phyloP scores from a whole-genome alignment of 23 tunicate genomes.

The Styela clava region DNA sequence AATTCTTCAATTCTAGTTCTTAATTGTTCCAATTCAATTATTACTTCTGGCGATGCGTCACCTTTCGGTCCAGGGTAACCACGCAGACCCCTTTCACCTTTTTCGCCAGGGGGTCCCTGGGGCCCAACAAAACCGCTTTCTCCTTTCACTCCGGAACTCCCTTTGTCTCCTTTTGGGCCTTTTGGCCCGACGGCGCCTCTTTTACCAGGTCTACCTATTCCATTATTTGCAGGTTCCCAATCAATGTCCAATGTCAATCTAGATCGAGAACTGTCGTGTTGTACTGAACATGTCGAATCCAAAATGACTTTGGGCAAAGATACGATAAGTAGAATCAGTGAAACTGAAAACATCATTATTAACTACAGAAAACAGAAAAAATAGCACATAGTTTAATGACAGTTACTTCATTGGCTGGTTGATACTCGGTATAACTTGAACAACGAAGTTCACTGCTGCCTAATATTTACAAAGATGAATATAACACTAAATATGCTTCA shows the following conservation, averaged over 20 bases:
- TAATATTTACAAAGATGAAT: no score
- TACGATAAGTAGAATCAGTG: no score
- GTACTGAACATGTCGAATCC: neutral
- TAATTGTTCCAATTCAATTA: neutral
- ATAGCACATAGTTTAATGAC: no score
- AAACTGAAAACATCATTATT: no score
- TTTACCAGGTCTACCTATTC: neutral
- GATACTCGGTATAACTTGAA: no score
- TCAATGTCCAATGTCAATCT: neutral
- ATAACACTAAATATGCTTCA: no score
- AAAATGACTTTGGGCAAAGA: no score
- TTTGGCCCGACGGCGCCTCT: neutral
- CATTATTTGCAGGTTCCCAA: neutral
- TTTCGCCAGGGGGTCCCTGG: neutral
- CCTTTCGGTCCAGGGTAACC: neutral
- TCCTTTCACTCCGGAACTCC: neutral
- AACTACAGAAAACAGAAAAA: no score
- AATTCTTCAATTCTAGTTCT: neutral
- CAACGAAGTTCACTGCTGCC: no score
- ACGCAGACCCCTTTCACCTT: neutral
- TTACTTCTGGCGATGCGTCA: neutral
- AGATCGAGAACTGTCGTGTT: neutral
- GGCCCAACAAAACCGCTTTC: neutral
- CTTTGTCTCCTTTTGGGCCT: neutral
- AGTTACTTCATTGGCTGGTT: no score